Conservation (phyloP, 2,888 invertebrate species). For the Lysandra coridon region DNA sequence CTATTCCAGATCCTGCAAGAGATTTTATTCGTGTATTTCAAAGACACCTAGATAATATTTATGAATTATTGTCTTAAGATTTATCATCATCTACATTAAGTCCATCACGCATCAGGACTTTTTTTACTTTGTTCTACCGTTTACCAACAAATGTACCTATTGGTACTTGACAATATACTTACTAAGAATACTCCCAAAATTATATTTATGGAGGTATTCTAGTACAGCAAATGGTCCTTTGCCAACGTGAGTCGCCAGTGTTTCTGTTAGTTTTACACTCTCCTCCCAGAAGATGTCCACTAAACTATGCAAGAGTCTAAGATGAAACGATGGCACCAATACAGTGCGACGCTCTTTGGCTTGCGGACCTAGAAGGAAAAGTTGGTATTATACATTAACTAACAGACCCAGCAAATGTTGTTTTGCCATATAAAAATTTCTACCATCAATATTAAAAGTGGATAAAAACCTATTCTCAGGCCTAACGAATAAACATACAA, state of each 20-base stretch:
- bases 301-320: background rate
- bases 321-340: background rate
- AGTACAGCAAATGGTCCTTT: background rate
- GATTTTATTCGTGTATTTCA: background rate
- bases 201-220: background rate
- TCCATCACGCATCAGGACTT: too few species aligned
- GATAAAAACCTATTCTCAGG: too few species aligned
- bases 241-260: background rate
- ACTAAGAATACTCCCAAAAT: background rate
- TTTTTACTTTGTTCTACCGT: too few species aligned
- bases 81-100: too few species aligned
- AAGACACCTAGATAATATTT: too few species aligned
- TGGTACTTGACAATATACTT: background rate
- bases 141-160: too few species aligned
- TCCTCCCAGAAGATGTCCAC: slow-evolving; percentile 5
- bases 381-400: too few species aligned
- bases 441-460: too few species aligned
- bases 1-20: background rate
- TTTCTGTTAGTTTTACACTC: background rate
- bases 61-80: too few species aligned
- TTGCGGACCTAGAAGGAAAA: background rate
- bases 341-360: slow-evolving; percentile 1
- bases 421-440: too few species aligned
- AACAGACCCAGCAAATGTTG: too few species aligned
- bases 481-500: too few species aligned